phyloP scores from a whole-genome alignment of 2,113 vertebrate species.

The Serinus canaria region DNA sequence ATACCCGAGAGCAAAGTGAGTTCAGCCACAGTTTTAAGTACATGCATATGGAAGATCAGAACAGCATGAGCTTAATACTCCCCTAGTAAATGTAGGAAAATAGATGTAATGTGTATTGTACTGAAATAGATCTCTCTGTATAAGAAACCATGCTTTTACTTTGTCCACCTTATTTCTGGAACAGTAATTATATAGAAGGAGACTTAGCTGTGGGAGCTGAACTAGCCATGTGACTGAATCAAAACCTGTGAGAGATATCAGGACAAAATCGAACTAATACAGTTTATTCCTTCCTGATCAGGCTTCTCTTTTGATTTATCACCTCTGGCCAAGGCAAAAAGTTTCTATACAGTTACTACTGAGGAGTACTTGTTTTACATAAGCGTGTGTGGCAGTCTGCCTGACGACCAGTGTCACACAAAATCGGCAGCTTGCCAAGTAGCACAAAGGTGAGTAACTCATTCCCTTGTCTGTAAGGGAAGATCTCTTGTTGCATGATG shows the following conservation, averaged over 20 bases:
- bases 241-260: neutral
- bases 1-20: rapidly evolving
- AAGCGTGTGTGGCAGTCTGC: constrained; percentile 83
- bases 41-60: rapidly evolving
- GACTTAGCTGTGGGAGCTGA: neutral
- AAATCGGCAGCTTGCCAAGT: constrained; percentile 87
- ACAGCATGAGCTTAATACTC: neutral
- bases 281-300: constrained; percentile 3
- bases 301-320: constrained; percentile 89
- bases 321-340: constrained; percentile 76
- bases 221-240: neutral
- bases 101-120: neutral
- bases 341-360: constrained; percentile 71
- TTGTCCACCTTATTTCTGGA: neutral
- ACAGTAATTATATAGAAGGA: neutral
- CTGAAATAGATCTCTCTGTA: neutral
- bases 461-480: neutral
- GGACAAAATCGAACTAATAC: neutral
- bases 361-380: constrained; percentile 81
- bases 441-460: constrained; percentile 69
- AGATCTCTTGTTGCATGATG: neutral
- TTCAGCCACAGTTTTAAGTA: neutral
- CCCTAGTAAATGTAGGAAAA: neutral
- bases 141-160: neutral
- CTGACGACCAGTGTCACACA: constrained; percentile 55